A percentile compares a stretch with the other conserved stretches of the same genome.
phyloP scores from a whole-genome alignment of 2,113 vertebrate species.

The Myiozetetes cayanensis region DNA sequence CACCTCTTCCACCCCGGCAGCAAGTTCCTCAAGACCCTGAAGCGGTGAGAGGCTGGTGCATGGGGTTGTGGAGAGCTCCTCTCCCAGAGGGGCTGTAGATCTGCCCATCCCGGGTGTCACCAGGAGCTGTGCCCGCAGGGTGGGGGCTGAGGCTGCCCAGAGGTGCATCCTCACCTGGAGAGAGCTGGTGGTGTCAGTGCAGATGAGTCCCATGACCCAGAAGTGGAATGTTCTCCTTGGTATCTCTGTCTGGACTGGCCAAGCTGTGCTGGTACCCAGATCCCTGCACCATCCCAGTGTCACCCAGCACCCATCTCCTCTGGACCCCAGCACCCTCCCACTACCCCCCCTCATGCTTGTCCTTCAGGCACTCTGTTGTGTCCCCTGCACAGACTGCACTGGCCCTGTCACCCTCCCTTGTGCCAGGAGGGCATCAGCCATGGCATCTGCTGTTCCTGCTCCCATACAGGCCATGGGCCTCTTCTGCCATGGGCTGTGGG shows the following conservation, averaged over 20 bases:
- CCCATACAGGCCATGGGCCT: background rate
- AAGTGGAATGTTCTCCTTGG: background rate
- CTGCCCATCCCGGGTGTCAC: background rate
- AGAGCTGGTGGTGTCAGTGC: background rate
- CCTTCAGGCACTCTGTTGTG: background rate
- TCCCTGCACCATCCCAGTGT: background rate
- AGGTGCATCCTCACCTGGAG: background rate
- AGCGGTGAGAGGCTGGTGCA: conserved; percentile 74
- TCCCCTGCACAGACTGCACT: background rate
- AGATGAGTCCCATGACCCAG: background rate
- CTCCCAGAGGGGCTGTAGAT: fast-evolving
- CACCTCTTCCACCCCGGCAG: conserved; percentile 89
- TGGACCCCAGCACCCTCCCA: background rate
- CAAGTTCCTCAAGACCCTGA: conserved; percentile 90
- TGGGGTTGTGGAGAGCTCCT: fast-evolving
- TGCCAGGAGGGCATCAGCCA: background rate
- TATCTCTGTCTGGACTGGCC: background rate
- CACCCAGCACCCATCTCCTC: background rate
- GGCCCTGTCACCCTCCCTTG: background rate
- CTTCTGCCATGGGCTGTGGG: background rate
- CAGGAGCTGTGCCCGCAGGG: fast-evolving
- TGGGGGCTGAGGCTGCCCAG: background rate
- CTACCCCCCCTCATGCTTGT: background rate
- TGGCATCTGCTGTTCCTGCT: background rate
- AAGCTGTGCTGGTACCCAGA: background rate